phyloP scores from a whole-genome alignment of 2,888 invertebrate species.

The Electrophaes corylata region DNA sequence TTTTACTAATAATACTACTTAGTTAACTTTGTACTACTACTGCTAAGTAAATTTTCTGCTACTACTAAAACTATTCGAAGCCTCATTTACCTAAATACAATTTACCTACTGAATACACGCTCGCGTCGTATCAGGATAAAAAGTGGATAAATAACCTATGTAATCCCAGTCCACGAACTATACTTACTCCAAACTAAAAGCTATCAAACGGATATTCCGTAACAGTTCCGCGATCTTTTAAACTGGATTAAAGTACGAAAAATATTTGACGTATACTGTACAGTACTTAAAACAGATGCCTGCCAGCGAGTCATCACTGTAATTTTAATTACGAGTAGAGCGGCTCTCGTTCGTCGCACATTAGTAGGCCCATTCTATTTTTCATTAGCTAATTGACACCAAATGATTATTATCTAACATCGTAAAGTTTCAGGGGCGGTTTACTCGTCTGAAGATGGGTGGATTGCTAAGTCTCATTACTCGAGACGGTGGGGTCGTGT shows the following conservation, averaged over 20 bases:
- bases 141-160: no score
- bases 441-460: slow-evolving; percentile 48
- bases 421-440: slow-evolving; percentile 64
- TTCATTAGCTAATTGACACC: slow-evolving; percentile 84
- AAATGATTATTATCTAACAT: slow-evolving; percentile 78
- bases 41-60: no score
- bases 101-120: no score
- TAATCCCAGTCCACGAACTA: no score
- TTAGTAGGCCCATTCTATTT: slow-evolving; percentile 74
- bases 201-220: no score
- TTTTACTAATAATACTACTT: no score
- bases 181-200: no score
- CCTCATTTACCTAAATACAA: no score
- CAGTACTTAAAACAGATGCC: slow-evolving; percentile 72
- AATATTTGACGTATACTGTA: slow-evolving; percentile 27
- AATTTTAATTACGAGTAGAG: slow-evolving; percentile 80
- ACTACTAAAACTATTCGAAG: no score
- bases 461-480: slow-evolving; percentile 62
- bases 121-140: no score
- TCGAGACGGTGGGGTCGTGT: slow-evolving; percentile 52
- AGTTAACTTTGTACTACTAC: no score
- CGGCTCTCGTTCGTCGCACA: slow-evolving; percentile 48
- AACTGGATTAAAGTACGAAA: slow-evolving; percentile 6
- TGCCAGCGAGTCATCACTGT: slow-evolving; percentile 60
- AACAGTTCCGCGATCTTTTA: not conserved